Evolutionary conservation across 2,113 vertebrate genomes (phyloP).

Genomic region (Catharus minimus): DNA sequence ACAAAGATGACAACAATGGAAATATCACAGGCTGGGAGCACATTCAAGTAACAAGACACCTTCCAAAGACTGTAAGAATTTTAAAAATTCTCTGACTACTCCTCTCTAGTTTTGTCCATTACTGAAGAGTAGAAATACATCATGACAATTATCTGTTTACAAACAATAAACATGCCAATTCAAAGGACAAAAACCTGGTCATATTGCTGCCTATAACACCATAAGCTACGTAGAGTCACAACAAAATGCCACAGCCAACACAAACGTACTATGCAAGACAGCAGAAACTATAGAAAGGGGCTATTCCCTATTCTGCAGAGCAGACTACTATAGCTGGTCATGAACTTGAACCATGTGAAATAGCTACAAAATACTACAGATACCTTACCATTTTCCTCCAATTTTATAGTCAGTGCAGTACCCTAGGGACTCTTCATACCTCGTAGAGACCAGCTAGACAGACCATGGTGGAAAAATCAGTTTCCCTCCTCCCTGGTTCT

Average conservation of each 20-base stretch:
- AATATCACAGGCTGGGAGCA: background rate
- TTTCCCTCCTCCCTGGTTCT: accelerated
- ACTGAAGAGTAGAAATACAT: background rate
- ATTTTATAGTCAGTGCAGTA: background rate
- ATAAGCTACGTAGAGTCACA: background rate
- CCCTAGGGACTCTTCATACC: accelerated
- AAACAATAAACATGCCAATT: background rate
- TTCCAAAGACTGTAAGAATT: background rate
- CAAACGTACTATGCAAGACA: background rate
- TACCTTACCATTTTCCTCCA: background rate
- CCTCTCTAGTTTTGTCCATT: background rate
- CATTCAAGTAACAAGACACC: background rate
- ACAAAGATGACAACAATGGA: background rate
- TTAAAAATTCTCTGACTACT: background rate
- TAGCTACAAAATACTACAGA: background rate
- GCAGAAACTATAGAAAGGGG: background rate
- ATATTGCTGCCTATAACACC: background rate
- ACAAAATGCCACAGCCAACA: background rate
- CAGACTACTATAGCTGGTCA: background rate
- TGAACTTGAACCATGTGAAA: background rate
- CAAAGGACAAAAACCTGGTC: background rate
- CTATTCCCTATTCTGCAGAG: background rate
- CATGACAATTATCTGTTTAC: background rate
- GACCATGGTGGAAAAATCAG: accelerated
- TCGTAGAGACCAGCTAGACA: background rate